These are phyloP conservation scores for Rachycentron canadum DNA, from an alignment of 2,797 vertebrate genomes.

Conservation along the genomic window DNA sequence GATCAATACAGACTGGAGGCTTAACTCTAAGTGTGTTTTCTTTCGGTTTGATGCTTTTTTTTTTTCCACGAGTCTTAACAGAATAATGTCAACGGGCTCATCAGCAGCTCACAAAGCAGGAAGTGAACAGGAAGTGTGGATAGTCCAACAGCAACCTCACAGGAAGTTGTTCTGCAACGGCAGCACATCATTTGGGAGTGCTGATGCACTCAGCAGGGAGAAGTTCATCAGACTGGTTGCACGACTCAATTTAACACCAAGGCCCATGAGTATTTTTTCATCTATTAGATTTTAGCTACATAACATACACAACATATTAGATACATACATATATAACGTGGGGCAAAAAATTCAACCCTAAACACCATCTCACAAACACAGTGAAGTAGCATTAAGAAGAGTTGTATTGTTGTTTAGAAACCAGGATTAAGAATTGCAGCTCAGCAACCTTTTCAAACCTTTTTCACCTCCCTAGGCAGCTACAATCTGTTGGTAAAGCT, in stretches of 20 bases:
- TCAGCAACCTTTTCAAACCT: slow-evolving; percentile 28
- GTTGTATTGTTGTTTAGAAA: slow-evolving; percentile 30
- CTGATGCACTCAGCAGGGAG: slow-evolving; percentile 50
- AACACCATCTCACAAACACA: slow-evolving; percentile 3
- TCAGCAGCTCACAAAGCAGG: slow-evolving; percentile 63
- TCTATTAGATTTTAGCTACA: neutral
- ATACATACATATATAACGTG: too few species aligned
- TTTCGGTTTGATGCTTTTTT: neutral
- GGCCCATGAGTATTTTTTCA: slow-evolving; percentile 1
- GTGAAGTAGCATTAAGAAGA: neutral
- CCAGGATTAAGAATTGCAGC: slow-evolving; percentile 27
- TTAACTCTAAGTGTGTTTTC: slow-evolving; percentile 18
- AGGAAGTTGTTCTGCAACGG: slow-evolving; percentile 84
- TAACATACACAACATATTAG: too few species aligned
- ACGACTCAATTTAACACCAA: slow-evolving; percentile 10
- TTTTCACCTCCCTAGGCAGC: slow-evolving; percentile 20
- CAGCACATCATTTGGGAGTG: slow-evolving; percentile 63
- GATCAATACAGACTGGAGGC: neutral
- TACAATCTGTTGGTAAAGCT: slow-evolving; percentile 28
- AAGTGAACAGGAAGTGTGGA: slow-evolving; percentile 75
- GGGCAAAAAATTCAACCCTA: neutral
- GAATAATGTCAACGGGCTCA: slow-evolving; percentile 35
- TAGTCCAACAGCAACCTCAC: slow-evolving; percentile 55
- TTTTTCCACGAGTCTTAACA: neutral
- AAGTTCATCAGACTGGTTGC: slow-evolving; percentile 52